A percentile compares a stretch with the other conserved stretches of the same genome.
phyloP scores from a whole-genome alignment of 2,797 vertebrate species.

The Acropternis orthonyx region DNA sequence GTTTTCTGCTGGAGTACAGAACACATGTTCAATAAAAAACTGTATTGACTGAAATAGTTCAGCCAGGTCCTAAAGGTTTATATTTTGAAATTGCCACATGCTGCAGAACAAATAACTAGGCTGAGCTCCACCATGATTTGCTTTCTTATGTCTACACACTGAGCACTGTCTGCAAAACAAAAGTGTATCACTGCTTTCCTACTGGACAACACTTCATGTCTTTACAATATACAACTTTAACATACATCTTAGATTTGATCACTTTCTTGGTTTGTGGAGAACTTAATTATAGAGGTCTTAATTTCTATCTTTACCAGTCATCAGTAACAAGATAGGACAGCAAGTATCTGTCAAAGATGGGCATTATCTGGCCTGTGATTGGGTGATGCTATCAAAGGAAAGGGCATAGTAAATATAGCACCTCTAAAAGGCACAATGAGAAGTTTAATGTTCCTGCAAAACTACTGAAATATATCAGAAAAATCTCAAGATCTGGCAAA shows the following conservation, averaged over 20 bases:
- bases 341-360: neutral
- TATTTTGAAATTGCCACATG: neutral
- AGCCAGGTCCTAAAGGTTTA: neutral
- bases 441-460: neutral
- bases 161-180: neutral
- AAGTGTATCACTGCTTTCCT: neutral
- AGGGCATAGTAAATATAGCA: neutral
- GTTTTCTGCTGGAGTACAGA: neutral
- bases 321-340: neutral
- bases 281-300: neutral
- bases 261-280: neutral
- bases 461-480: neutral
- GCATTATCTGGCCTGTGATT: neutral
- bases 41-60: neutral
- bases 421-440: neutral
- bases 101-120: neutral
- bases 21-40: neutral
- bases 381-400: accelerated
- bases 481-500: neutral
- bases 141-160: neutral
- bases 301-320: neutral
- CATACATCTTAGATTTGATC: neutral
- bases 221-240: neutral
- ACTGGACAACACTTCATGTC: neutral
- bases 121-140: neutral